Percentiles rank a stretch among this genome's conserved stretches.
These are phyloP conservation scores for Gymnothorax reevesii DNA, from an alignment of 2,797 vertebrate genomes.

Conservation along the genomic window DNA sequence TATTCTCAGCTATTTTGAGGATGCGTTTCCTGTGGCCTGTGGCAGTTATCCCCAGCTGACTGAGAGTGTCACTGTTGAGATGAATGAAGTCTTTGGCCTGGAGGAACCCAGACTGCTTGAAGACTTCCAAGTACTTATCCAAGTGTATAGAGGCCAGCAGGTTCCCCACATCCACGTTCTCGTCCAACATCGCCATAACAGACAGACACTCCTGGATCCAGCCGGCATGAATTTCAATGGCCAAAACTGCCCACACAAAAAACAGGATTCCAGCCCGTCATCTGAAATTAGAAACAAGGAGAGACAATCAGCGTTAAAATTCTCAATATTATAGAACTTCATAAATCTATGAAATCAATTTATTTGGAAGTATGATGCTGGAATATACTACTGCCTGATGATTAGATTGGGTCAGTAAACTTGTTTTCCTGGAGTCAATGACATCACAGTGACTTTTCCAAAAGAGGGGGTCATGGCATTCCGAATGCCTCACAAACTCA, in stretches of 20 bases:
- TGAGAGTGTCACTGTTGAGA: constrained; percentile 79
- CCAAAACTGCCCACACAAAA: constrained; percentile 58
- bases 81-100: constrained; percentile 72
- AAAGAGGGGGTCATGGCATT: constrained; percentile 43
- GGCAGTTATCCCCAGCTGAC: constrained; percentile 83
- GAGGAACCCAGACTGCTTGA: constrained; percentile 79
- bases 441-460: constrained; percentile 53
- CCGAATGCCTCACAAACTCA: constrained; percentile 44
- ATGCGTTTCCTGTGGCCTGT: constrained; percentile 96
- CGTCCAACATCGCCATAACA: constrained; percentile 77
- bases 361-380: background rate
- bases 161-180: constrained; percentile 79
- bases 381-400: background rate
- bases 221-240: constrained; percentile 32
- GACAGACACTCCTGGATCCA: constrained; percentile 45
- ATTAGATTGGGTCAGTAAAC: background rate
- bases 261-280: constrained; percentile 53
- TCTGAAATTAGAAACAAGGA: constrained; percentile 55
- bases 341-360: background rate
- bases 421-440: constrained; percentile 15
- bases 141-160: constrained; percentile 88
- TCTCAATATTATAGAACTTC: background rate
- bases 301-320: background rate
- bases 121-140: constrained; percentile 84
- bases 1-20: constrained; percentile 73